Base-by-base conservation (phyloP, 2,113 vertebrate genomes). In the Perca flavescens region DNA sequence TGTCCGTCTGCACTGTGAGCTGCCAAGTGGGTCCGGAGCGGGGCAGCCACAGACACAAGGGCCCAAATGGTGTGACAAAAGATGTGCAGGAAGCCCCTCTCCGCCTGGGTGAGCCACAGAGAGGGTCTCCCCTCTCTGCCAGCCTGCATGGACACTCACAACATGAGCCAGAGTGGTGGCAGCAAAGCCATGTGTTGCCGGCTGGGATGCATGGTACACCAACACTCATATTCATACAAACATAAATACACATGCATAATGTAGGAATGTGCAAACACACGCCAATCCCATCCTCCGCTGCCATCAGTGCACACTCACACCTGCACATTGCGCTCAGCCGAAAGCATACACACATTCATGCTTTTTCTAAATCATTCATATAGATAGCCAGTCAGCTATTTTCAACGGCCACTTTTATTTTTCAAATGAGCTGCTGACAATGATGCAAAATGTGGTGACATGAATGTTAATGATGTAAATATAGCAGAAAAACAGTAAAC, bases 61-160 rank as follows among this genome's bases (percentile, higher is more conserved):
- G 90, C 90, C 93, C 95, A 96, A 95, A 95, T 95, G 95, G 95
- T 94, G 94, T 93, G 94, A 95, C 94, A 96, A 95, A 96, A 93
- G 94, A 95, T 93, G 95, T 92, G 91, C 94, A 95, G 95, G 95
- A 96, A 96, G 94, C 93, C 89, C 91, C 93, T 95, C 93, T 95
- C 82, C 92, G 95, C 94, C 94, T 95, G 94, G 94, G 85, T 95
- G 95, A 95, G 91, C 94, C 94, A 80, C 94, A 94, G 91, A 94
- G 93, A 94, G 93, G 89, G 93, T 93, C 92, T 90, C 91, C 89
- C 91, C 84, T 85, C 89, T 87, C 93, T 94, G 94, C 94, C 94
- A 95, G 92, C 85, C 85, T 82, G 77, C 88, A 77, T 82, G 87
- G 87, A 90, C 87, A 79, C 89, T 77, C 84, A 14, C 89, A 84